Base-by-base conservation (phyloP, 2,888 invertebrate species). In the Eristalinus aeneus region DNA sequence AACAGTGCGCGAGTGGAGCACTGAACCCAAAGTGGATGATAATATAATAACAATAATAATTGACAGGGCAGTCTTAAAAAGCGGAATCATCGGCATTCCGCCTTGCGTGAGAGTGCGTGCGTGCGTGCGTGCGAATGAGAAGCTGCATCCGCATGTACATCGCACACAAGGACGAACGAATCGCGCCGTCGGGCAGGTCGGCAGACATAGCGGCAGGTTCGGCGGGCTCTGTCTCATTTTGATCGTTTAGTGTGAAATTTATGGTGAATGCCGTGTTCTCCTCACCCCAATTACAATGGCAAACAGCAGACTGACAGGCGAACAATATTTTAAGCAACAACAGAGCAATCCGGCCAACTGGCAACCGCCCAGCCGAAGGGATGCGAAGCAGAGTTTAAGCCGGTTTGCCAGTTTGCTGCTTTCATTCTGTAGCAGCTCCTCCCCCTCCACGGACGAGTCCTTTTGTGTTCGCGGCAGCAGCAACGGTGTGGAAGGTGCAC, bases 171-270 rank as follows among this genome's bases (percentile, higher is more conserved):
- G 64, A 64, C 64, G 36, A 64, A 61, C 61, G 20, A 16, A 36
- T 32, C n/a, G 32, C 6, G 16, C 31, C 27, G 27, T 54, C 32
- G 23, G 61, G 20, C 36, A 12, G 36, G 36, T 32, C 56, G 63
- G 9, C 27, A 46, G 60, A 73, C 61, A 73, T 75, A 74, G 68
- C 72, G 71, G 46, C 46, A 54, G 81, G 77, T 73, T 74, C 74
- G 71, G 74, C 27, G 2, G 27, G 27, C 27, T 27, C 67, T 82
- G 82, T 81, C 82, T 77, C 81, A 77, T 86, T 86, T 82, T 65
- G 86, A 78, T 74, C 86, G 74, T 86, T 86, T 86, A 77, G 86
- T 86, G 86, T 82, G 77, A 86, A 86, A 86, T 86, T 86, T 81
- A 86, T 86, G 69, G 73, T 36, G 82, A 82, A 86, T 78, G 74